Conservation (phyloP, 2,888 invertebrate genomes). For the Ophioninae sp. region DNA sequence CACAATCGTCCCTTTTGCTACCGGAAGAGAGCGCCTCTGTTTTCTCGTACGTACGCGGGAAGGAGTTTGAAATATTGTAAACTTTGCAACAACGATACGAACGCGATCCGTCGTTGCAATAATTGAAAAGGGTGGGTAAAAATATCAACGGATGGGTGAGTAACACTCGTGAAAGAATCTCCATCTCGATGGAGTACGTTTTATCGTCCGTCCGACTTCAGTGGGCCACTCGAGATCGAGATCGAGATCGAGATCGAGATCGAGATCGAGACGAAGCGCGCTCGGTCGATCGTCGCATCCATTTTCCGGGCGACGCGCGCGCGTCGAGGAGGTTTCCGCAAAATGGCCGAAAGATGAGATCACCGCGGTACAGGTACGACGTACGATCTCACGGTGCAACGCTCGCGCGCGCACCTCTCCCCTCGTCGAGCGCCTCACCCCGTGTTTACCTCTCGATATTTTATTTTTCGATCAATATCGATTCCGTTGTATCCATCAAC, state of each 20-base stretch:
- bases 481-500: background rate
- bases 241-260: background rate
- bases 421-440: too few species aligned
- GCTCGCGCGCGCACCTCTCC: background rate
- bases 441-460: too few species aligned
- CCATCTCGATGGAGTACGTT: background rate
- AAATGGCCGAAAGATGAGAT: conserved; percentile 27
- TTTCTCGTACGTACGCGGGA: too few species aligned
- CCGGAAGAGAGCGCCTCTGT: too few species aligned
- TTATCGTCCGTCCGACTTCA: background rate
- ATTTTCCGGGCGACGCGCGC: background rate
- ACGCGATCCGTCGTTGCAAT: too few species aligned
- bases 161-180: too few species aligned
- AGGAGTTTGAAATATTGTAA: too few species aligned
- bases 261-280: background rate
- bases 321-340: conserved; percentile 3
- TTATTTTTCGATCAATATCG: background rate
- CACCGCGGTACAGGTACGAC: conserved; percentile 27
- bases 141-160: too few species aligned
- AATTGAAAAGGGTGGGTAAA: too few species aligned
- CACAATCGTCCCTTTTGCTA: too few species aligned
- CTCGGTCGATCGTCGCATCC: background rate
- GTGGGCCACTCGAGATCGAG: background rate
- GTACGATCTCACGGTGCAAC: background rate
- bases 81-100: too few species aligned